phyloP scores from a whole-genome alignment of 1,140 invertebrate species.

The Anagrus nilaparvatae region DNA sequence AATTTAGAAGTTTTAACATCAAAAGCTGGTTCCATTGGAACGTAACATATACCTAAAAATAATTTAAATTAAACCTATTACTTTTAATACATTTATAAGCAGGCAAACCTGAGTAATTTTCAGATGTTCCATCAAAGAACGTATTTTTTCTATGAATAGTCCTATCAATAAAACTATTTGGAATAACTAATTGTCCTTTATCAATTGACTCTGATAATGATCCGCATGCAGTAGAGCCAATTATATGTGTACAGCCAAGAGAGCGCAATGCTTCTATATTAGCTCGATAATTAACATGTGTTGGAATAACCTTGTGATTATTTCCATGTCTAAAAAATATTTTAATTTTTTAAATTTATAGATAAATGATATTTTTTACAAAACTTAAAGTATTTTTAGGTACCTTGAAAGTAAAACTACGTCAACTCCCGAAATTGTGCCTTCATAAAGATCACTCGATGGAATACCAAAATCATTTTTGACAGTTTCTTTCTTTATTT shows the following conservation, averaged over 20 bases:
- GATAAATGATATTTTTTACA: neutral
- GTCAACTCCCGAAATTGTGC: slow-evolving; percentile 64
- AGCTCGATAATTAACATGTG: slow-evolving; percentile 87
- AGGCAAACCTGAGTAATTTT: slow-evolving; percentile 37
- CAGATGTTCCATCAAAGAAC: slow-evolving; percentile 74
- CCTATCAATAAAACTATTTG: slow-evolving; percentile 93
- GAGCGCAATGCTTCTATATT: slow-evolving; percentile 90
- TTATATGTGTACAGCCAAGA: slow-evolving; percentile 81
- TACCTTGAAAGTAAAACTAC: slow-evolving; percentile 74
- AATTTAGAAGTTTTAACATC: slow-evolving; percentile 59
- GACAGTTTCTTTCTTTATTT: slow-evolving; percentile 30
- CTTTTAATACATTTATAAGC: slow-evolving; percentile 7
- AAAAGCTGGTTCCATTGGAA: slow-evolving; percentile 87
- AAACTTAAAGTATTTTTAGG: neutral
- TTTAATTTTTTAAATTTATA: neutral
- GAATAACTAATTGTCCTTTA: slow-evolving; percentile 82
- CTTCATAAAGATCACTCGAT: slow-evolving; percentile 63
- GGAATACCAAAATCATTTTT: slow-evolving; percentile 78
- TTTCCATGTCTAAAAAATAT: slow-evolving; percentile 65
- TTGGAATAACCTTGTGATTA: slow-evolving; percentile 72
- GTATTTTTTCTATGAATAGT: slow-evolving; percentile 57
- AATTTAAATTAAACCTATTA: slow-evolving; percentile 6
- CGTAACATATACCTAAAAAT: slow-evolving; percentile 71
- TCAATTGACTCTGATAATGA: slow-evolving; percentile 78
- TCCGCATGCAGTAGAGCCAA: slow-evolving; percentile 87